Evolutionary conservation across 2,888 invertebrate genomes (phyloP).

Genomic region (Aphodius granarius): DNA sequence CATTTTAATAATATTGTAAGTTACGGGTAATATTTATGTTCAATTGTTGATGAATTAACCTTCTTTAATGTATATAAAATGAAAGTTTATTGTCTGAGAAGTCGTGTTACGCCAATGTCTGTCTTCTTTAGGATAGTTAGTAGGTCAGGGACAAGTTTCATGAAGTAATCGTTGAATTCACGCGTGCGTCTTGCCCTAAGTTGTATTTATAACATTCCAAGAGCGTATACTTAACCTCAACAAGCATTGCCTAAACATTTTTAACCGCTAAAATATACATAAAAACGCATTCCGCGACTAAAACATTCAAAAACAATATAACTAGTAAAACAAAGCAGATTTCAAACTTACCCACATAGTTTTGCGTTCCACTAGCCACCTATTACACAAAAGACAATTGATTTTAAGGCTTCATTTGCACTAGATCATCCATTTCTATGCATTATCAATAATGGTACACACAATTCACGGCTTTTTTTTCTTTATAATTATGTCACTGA

Average conservation of each 20-base stretch:
- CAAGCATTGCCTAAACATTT: background rate
- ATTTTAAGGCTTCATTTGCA: background rate
- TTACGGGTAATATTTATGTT: too few relatives aligned
- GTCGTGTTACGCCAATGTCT: background rate
- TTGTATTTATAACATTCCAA: background rate
- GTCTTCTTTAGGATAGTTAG: too few relatives aligned
- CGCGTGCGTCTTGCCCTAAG: conserved; percentile 1
- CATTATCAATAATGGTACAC: background rate
- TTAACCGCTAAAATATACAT: background rate
- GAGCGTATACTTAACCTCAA: background rate
- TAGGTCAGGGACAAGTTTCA: conserved; percentile 1
- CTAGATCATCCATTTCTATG: background rate
- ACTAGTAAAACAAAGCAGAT: background rate
- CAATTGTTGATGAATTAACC: too few relatives aligned
- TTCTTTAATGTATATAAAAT: too few relatives aligned
- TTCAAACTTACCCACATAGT: conserved; percentile 5
- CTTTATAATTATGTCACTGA: background rate
- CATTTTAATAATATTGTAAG: too few relatives aligned
- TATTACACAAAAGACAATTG: background rate
- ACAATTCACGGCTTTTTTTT: background rate
- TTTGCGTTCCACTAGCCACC: background rate
- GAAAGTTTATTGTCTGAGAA: background rate
- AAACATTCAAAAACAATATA: background rate
- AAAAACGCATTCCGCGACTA: background rate
- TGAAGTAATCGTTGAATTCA: conserved; percentile 1